These are phyloP conservation scores for Oncorhynchus nerka DNA, from an alignment of 2,113 vertebrate genomes.

Conservation along the genomic window DNA sequence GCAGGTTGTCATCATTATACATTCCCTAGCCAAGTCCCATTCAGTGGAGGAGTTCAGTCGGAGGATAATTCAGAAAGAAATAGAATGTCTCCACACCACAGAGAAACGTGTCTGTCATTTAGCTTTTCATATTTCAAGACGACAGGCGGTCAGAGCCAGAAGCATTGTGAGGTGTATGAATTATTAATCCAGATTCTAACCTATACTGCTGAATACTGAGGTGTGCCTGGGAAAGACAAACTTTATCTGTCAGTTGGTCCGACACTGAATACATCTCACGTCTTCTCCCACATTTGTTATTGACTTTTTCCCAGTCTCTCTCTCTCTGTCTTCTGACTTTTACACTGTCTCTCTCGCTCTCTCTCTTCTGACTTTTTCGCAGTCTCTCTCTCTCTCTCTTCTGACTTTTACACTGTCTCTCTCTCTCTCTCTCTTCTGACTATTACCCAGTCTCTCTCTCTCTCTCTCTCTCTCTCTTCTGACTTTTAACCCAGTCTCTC, in stretches of 20 bases:
- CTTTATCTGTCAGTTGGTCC: neutral
- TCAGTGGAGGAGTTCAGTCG: conserved; percentile 27
- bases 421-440: too few species aligned
- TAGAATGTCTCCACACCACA: conserved; percentile 23
- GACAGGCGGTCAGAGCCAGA: neutral
- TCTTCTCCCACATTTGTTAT: neutral
- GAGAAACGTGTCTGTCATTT: conserved; percentile 22
- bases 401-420: too few species aligned
- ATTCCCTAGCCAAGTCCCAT: neutral
- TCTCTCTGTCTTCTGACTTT: too few species aligned
- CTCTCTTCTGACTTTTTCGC: too few species aligned
- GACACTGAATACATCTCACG: neutral
- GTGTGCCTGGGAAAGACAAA: conserved; percentile 1
- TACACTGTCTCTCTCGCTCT: too few species aligned
- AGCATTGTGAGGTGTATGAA: conserved; percentile 26
- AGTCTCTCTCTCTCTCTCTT: too few species aligned
- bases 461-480: too few species aligned
- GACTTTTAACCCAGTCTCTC: too few species aligned
- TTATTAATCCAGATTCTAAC: conserved; percentile 22
- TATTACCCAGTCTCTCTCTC: too few species aligned
- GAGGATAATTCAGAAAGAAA: conserved; percentile 39
- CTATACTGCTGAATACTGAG: conserved; percentile 17
- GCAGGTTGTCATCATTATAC: neutral
- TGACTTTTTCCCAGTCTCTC: too few species aligned
- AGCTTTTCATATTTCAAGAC: conserved; percentile 25